Conservation (phyloP, 2,113 vertebrate species). For the Neogale vison region DNA sequence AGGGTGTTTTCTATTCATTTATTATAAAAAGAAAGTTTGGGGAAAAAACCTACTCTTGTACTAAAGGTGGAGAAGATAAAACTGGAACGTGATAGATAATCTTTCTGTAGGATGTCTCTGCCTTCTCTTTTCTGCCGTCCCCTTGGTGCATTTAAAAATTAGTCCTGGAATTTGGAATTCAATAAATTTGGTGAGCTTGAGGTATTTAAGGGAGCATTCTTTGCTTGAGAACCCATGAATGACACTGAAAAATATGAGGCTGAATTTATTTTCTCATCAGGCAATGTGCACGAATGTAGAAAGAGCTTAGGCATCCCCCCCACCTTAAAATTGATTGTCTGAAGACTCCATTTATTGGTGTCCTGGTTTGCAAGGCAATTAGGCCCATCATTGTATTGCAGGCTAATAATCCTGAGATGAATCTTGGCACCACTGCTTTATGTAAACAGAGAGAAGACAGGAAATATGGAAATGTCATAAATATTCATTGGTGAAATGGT, state of each 20-base stretch:
- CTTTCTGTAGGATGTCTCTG: conserved; percentile 22
- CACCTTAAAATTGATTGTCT: conserved; percentile 48
- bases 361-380: conserved; percentile 69
- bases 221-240: conserved; percentile 53
- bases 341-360: conserved; percentile 63
- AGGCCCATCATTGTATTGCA: conserved; percentile 56
- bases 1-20: neutral
- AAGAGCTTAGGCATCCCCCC: neutral
- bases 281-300: neutral
- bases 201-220: conserved; percentile 25
- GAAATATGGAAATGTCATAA: conserved; percentile 76
- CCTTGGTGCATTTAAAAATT: neutral
- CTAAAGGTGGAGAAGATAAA: conserved; percentile 1
- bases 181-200: conserved; percentile 34
- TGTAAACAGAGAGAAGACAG: conserved; percentile 71
- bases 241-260: conserved; percentile 53
- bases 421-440: conserved; percentile 67
- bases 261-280: conserved; percentile 31
- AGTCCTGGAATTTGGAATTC: conserved; percentile 55
- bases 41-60: neutral
- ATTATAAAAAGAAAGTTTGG: conserved; percentile 41
- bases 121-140: neutral
- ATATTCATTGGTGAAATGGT: conserved; percentile 71
- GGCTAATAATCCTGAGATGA: conserved; percentile 75
- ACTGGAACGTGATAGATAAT: neutral